These are phyloP conservation scores for Oceanodroma leucorhoa DNA, from an alignment of 2,797 vertebrate species.

Conservation along the genomic window DNA sequence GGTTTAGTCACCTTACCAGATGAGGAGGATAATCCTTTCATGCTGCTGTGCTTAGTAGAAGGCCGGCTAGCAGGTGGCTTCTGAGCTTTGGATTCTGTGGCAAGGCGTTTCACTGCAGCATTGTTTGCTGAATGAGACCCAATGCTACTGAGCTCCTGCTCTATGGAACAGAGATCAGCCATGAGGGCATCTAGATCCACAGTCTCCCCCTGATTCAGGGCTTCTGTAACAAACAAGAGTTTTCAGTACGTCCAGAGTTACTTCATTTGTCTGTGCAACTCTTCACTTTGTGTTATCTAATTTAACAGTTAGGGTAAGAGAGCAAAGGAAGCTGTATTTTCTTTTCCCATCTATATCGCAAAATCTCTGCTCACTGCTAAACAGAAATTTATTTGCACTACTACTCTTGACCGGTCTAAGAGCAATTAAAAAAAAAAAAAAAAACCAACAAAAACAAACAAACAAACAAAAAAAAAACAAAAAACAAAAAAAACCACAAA, in stretches of 20 bases:
- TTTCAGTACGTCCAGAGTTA: neutral
- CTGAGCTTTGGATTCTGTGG: constrained; percentile 81
- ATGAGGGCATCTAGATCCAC: constrained; percentile 96
- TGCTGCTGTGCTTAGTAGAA: constrained; percentile 84
- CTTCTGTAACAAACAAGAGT: constrained; percentile 84
- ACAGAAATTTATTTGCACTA: neutral
- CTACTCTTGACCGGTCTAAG: neutral
- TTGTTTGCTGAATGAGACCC: constrained; percentile 83
- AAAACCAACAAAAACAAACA: neutral
- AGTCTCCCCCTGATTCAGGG: constrained; percentile 91
- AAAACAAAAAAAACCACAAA: neutral
- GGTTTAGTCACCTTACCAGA: constrained; percentile 81
- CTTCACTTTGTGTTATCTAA: neutral
- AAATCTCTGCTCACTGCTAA: neutral
- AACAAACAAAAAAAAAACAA: neutral
- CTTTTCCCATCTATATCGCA: neutral
- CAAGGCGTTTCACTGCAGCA: constrained; percentile 68
- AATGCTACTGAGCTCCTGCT: constrained; percentile 92
- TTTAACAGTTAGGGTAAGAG: neutral
- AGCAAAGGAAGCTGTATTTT: neutral
- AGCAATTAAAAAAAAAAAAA: neutral
- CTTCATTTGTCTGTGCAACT: neutral
- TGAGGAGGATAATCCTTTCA: constrained; percentile 83
- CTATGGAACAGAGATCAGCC: constrained; percentile 96
- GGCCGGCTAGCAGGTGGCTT: constrained; percentile 85